phyloP scores from a whole-genome alignment of 2,113 vertebrate species.

The Chauna torquata region DNA sequence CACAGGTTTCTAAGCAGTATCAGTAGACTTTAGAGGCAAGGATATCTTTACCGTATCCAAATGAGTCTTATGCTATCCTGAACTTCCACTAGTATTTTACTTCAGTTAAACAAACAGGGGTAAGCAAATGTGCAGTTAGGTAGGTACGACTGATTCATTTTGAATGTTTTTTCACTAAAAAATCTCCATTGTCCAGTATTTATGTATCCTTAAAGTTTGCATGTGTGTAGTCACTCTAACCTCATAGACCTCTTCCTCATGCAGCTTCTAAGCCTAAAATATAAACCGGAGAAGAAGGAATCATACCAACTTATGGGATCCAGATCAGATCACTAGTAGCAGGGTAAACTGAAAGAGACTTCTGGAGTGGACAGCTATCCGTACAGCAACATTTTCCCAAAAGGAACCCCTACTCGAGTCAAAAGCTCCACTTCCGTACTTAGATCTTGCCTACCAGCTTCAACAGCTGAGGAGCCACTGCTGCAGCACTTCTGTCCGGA shows the following conservation, averaged over 20 bases:
- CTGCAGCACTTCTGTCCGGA: background rate
- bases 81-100: background rate
- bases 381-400: background rate
- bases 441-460: background rate
- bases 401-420: background rate
- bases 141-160: background rate
- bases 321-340: background rate
- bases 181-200: background rate
- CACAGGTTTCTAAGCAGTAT: background rate
- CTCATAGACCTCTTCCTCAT: background rate
- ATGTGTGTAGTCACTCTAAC: background rate
- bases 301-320: background rate
- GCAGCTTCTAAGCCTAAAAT: background rate
- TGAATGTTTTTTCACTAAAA: background rate
- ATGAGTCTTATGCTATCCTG: background rate
- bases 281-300: background rate
- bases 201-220: background rate
- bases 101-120: background rate
- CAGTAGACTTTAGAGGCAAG: background rate
- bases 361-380: background rate
- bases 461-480: background rate
- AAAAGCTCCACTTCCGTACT: background rate
- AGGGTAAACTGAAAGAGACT: background rate
- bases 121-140: background rate
- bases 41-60: rapidly evolving